Evolutionary conservation across 2,797 vertebrate species (phyloP).

Genomic region (Mus minutoides): DNA sequence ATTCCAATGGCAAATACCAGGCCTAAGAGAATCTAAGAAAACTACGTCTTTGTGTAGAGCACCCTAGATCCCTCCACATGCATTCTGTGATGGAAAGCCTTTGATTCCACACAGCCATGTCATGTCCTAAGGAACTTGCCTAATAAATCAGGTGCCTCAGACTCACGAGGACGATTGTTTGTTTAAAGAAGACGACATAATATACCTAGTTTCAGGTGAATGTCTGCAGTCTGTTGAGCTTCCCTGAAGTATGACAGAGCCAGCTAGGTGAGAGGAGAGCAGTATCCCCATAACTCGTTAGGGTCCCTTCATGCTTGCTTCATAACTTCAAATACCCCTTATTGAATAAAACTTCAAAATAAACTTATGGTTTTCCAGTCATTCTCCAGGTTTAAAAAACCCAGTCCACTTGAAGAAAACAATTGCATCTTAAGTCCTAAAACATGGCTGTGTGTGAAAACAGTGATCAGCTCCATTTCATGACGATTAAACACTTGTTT

Average conservation of each 20-base stretch:
- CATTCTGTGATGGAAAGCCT: slow-evolving; percentile 51
- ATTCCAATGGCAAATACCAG: slow-evolving; percentile 41
- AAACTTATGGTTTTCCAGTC: background rate
- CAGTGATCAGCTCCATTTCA: background rate
- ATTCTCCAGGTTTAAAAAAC: slow-evolving; percentile 43
- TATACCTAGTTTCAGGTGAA: slow-evolving; percentile 37
- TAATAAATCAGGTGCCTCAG: slow-evolving; percentile 36
- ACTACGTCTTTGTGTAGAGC: background rate
- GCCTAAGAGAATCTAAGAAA: slow-evolving; percentile 54
- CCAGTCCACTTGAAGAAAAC: slow-evolving; percentile 12
- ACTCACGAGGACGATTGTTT: background rate
- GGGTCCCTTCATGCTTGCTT: background rate
- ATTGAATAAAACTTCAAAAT: slow-evolving; percentile 22
- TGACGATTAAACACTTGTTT: slow-evolving; percentile 38
- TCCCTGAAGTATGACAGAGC: slow-evolving; percentile 15
- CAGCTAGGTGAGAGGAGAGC: background rate
- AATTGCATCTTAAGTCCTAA: slow-evolving; percentile 36
- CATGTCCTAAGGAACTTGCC: slow-evolving; percentile 42
- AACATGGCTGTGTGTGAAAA: background rate
- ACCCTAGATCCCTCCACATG: background rate
- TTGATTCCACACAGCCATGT: slow-evolving; percentile 33
- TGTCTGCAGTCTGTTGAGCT: slow-evolving; percentile 12
- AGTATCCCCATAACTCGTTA: background rate
- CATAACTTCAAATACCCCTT: background rate
- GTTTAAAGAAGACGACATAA: background rate